Evolutionary conservation across 1,140 invertebrate species (phyloP).

Genomic region (Drosophila ironensis): DNA sequence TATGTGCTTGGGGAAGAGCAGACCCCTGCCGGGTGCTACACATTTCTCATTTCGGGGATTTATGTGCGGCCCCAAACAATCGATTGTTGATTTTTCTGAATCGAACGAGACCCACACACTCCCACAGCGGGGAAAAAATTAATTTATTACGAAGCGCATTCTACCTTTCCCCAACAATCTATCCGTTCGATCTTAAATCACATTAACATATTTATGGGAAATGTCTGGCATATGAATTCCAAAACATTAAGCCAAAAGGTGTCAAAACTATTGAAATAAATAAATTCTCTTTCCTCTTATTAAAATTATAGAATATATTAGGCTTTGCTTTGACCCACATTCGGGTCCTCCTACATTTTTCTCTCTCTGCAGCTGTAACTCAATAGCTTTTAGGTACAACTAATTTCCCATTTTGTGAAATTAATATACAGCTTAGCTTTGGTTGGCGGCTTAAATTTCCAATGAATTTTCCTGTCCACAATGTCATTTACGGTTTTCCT

Average conservation of each 20-base stretch:
- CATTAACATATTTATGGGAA: too few relatives aligned
- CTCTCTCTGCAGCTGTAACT: conserved; percentile 38
- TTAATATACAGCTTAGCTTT: conserved; percentile 48
- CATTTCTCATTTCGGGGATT: conserved; percentile 67
- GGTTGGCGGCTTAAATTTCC: conserved; percentile 34
- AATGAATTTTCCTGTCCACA: conserved; percentile 55
- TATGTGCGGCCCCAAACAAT: conserved; percentile 59
- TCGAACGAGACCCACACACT: conserved; percentile 38
- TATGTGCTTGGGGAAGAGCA: too few relatives aligned
- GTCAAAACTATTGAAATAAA: too few relatives aligned
- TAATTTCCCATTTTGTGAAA: conserved; percentile 54
- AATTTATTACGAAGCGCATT: not conserved
- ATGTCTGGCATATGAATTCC: too few relatives aligned
- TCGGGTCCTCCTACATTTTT: conserved; percentile 2
- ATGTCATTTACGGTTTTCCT: conserved; percentile 63
- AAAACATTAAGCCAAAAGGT: too few relatives aligned
- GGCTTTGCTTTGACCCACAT: too few relatives aligned
- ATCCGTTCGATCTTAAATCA: not conserved
- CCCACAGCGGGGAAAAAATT: conserved; percentile 12
- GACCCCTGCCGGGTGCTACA: conserved; percentile 43
- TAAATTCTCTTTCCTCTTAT: too few relatives aligned
- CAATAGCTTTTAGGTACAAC: conserved; percentile 48
- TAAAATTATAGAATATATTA: too few relatives aligned
- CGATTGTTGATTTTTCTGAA: conserved; percentile 65
- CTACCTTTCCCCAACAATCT: not conserved